Conservation (phyloP, 2,888 invertebrate species). For the Blera fallax region DNA sequence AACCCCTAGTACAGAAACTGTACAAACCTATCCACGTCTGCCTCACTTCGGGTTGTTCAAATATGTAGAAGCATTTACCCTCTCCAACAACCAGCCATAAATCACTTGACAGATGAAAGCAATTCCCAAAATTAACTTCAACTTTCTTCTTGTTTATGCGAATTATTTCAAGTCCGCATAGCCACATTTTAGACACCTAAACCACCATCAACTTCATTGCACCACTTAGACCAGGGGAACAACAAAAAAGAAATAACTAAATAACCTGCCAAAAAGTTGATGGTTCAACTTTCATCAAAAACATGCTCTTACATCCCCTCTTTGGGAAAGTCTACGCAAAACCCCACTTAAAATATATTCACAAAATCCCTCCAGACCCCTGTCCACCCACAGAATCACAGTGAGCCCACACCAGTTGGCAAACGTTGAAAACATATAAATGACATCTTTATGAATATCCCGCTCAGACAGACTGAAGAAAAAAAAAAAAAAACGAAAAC, state of each 20-base stretch:
- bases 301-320: background rate
- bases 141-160: slow-evolving; percentile 17
- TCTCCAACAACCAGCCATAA: slow-evolving; percentile 10
- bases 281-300: slow-evolving; percentile 44
- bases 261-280: slow-evolving; percentile 65
- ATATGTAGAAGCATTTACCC: slow-evolving; percentile 10
- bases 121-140: slow-evolving; percentile 45
- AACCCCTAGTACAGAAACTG: no score
- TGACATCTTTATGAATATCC: slow-evolving; percentile 53
- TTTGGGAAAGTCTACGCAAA: background rate
- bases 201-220: slow-evolving; percentile 5
- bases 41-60: background rate
- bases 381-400: slow-evolving; percentile 2
- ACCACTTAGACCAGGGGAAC: background rate
- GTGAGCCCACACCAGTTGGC: slow-evolving; percentile 12
- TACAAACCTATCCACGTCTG: background rate
- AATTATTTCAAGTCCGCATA: background rate
- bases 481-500: background rate
- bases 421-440: slow-evolving; percentile 58
- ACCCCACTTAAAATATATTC: slow-evolving; percentile 21
- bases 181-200: background rate
- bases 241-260: slow-evolving; percentile 12
- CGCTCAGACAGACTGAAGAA: background rate
- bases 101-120: slow-evolving; percentile 15
- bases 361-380: background rate